Evolutionary conservation across 2,113 vertebrate genomes (phyloP).

Genomic region (Ophiodon elongatus): DNA sequence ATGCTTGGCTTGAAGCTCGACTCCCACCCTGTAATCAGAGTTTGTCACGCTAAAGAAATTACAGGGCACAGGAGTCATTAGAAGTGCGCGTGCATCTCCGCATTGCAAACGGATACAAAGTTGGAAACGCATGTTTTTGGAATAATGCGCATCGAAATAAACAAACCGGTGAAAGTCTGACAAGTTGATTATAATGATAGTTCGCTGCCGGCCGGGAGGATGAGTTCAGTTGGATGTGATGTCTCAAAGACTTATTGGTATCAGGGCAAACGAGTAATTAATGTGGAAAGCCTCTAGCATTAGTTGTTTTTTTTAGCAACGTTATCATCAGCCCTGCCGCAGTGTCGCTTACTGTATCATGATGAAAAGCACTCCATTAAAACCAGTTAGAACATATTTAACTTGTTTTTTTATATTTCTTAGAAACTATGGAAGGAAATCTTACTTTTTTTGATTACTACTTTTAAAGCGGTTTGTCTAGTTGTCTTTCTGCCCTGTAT

Average conservation of each 20-base stretch:
- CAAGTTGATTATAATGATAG: conserved; percentile 78
- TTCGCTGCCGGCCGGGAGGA: conserved; percentile 35
- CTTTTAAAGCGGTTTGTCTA: conserved; percentile 5
- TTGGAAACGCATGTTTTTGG: conserved; percentile 76
- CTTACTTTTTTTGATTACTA: conserved; percentile 10
- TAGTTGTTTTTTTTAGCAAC: conserved; percentile 45
- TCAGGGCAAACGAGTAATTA: conserved; percentile 70
- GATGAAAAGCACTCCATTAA: not conserved
- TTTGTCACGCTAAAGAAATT: conserved; percentile 81
- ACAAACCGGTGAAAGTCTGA: conserved; percentile 69
- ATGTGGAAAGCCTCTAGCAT: conserved; percentile 53
- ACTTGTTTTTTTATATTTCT: conserved; percentile 20
- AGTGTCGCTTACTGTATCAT: conserved; percentile 13
- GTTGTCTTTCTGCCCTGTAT: not conserved
- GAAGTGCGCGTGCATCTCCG: conserved; percentile 52
- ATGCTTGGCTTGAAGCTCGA: conserved; percentile 65
- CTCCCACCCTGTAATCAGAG: conserved; percentile 83
- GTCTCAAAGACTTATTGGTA: conserved; percentile 43
- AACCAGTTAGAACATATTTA: conserved; percentile 37
- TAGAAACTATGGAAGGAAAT: conserved; percentile 16
- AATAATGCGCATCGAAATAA: conserved; percentile 72
- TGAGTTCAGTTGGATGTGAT: conserved; percentile 40
- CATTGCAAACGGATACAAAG: conserved; percentile 68
- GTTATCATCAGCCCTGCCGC: conserved; percentile 41
- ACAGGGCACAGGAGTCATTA: conserved; percentile 78